These are phyloP conservation scores for Notechis scutatus DNA, from an alignment of 2,113 vertebrate species.

Conservation along the genomic window DNA sequence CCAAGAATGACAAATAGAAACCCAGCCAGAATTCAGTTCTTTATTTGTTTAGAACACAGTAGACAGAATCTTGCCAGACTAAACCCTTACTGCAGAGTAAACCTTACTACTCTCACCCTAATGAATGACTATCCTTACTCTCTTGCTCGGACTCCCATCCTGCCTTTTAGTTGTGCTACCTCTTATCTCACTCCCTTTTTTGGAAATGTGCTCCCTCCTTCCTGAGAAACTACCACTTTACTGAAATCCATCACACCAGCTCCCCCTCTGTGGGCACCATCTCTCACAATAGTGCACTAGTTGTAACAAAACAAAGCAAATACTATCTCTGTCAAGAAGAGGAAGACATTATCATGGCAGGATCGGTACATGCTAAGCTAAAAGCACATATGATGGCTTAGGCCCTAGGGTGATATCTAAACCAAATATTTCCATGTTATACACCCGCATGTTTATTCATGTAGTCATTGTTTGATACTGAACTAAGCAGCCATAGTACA, in stretches of 20 bases:
- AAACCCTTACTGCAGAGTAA: neutral
- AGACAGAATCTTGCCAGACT: neutral
- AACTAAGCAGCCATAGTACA: neutral
- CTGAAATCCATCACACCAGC: neutral
- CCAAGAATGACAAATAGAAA: neutral
- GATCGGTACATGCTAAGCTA: neutral
- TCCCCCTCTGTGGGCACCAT: neutral
- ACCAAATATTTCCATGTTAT: neutral
- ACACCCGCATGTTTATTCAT: neutral
- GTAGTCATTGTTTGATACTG: neutral
- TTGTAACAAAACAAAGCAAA: neutral
- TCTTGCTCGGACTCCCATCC: neutral
- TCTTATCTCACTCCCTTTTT: neutral
- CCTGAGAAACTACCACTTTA: neutral
- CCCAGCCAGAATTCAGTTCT: neutral
- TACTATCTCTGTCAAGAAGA: neutral
- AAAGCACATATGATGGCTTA: neutral
- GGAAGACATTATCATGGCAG: neutral
- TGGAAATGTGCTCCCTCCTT: neutral
- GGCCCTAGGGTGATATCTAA: neutral
- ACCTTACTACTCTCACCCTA: neutral
- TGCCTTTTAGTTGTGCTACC: neutral
- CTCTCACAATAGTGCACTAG: neutral
- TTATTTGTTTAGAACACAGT: neutral
- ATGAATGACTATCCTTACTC: neutral